Base-by-base conservation (phyloP, 2,888 invertebrate species). In the Chrysotoxum bicinctum region DNA sequence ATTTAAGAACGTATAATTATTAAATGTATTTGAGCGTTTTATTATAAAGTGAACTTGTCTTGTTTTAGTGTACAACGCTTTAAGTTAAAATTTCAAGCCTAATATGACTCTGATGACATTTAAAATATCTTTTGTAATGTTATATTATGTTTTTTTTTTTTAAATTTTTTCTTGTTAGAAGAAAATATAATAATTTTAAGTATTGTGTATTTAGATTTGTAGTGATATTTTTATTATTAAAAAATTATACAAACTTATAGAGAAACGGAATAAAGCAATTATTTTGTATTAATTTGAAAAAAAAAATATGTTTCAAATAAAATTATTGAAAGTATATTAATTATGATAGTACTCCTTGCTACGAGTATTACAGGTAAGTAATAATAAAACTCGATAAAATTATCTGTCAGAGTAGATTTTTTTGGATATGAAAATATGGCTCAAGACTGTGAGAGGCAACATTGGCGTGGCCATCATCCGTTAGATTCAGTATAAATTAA, bases 211-310 rank as follows among this genome's bases (percentile, higher is more conserved):
- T 76, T 76, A 66, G 75, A 76, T 76, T 76, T 74, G 74, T 83
- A 74, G 74, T 79, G 64, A 74, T 50, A 79, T 74, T 78, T 74
- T 78, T 78, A 83, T 76, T 76, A 73, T 70, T 81, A 74, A 83
- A 78, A 56, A 83, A 83, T 74, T 83, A 83, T 83, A 83, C 83
- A 83, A 75, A 73, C 81, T 76, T 72, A 79, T 78, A 73, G 68
- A 74, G 32, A 58, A 74, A 74, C 54, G 50, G 37, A 83, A 83
- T 83, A 83, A 83, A 83, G 78, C 83, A 83, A 83, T 83, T 83
- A 83, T 83, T 83, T 83, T 83, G 83, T 83, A 83, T 83, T 83
- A 83, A 83, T 83, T 83, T 74, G 70, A 83, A 45, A 30, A 26
- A 10, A 45, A 50, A 43, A 43, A 37, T 14, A 26, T 37, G 32